Evolutionary conservation across 2,113 vertebrate species (phyloP), one percentile per base, ranked within the genome.

Genomic region (Thunnus maccoyii): DNA sequence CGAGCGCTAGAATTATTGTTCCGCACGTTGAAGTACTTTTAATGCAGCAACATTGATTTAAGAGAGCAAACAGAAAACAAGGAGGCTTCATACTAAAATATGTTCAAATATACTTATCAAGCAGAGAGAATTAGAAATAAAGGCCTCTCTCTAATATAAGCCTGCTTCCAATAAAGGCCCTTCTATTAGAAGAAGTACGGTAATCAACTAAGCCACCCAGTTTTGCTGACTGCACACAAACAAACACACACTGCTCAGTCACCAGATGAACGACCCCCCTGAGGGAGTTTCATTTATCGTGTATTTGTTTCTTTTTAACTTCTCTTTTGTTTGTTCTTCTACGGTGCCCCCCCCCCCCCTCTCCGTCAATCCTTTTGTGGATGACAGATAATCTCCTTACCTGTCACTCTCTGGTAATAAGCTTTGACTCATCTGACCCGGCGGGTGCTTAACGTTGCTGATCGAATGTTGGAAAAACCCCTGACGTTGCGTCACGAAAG

Each of bases 321-420:
- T 3, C 36, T n/a, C 50, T 54, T 27, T 16, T 15, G 3, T 51
- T 18, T 2, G 18, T 27, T 64, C 2, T 7, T 7, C 20, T 46
- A 8, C 54, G 11, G 1, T 20, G 20, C 18, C 3, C 25, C 18
- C 10, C 3, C 4, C 27, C 12, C 4, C 2, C 3, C 46, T 41
- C 10, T 50, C 10, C 32, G 0, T 25, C 54, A 11, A 22, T 36
- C 30, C 41, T 75, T 15, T 14, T 8, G 16, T 32, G 25, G 32
- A 36, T 46, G 9, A 4, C 68, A 57, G 65, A 66, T 92, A 87
- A 92, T 92, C 92, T 83, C 6, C 82, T 90, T 89, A 91, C 72
- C 72, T 80, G 88, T 80, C 78, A 69, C 80, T 61, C 84, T 67
- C 88, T 63, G 78, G n/a, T 85, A 72, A 90, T 83, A 27, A 78